Evolutionary conservation across 2,113 vertebrate genomes (phyloP), one percentile per base, ranked within the genome.

Genomic region (Zosterops japonicus): DNA sequence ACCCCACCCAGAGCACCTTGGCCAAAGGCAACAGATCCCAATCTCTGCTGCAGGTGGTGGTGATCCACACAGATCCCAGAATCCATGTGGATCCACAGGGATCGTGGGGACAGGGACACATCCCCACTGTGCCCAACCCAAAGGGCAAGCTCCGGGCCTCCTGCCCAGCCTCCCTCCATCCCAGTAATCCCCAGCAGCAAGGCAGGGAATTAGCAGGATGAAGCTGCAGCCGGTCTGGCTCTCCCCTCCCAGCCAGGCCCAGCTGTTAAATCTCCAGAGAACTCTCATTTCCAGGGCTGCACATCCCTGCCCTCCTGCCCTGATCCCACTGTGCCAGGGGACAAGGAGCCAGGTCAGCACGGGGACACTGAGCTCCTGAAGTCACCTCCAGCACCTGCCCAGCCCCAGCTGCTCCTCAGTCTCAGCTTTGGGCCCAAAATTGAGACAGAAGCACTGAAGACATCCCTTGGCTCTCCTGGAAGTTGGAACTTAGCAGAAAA

Each of bases 121-220:
- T 0, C 2, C 13, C 31, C 28, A 0, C 75, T 4, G 70, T 56
- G 61, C 42, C 39, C 23, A n/a, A 4, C 0, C 49, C 27, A 9
- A 28, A 59, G 53, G 60, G 52, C n/a, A 10, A 29, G 23, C 36
- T 15, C 25, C 5, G 55, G 33, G 8, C n/a, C 17, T 31, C n/a
- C 12, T 11, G 1, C 33, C 72, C 89, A 20, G 21, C 8, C 33
- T 81, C 16, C 64, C 60, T 68, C 27, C 56, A 7, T 3, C 23
- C 33, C 47, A 17, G 42, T 36, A 27, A 79, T 83, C 91, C 50
- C 89, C 31, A 11, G 75, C 70, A 83, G 42, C 46, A 12, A 60
- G 78, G n/a, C 46, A 18, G 67, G 33, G 59, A 84, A 91, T 44
- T 15, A 77, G 50, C 39, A 75, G 49, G 77, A 60, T 82, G 69